Conservation (phyloP, 2,113 vertebrate species). For the Halcyon malimbica region DNA sequence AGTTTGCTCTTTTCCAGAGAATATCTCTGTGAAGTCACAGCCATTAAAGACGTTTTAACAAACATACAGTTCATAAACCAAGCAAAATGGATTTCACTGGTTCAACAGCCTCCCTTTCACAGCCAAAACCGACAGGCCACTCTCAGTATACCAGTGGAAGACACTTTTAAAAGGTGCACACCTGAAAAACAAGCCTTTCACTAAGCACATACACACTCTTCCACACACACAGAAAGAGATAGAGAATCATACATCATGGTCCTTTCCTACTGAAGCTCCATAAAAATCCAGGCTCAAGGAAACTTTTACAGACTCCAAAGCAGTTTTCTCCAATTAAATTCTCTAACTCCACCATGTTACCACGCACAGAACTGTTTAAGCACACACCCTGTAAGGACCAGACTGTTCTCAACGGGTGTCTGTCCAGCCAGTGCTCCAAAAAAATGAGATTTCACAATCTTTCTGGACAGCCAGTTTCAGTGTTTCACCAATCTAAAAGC, state of each 20-base stretch:
- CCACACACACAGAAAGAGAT: background rate
- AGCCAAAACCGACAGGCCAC: background rate
- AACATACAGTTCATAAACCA: background rate
- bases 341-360: accelerated
- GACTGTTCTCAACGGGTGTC: background rate
- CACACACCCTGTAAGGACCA: background rate
- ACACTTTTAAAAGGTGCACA: background rate
- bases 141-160: background rate
- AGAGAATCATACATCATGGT: background rate
- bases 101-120: background rate
- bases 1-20: background rate
- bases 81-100: background rate
- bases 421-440: background rate
- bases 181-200: background rate
- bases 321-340: background rate
- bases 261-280: background rate
- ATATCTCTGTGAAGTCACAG: background rate
- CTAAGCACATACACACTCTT: background rate
- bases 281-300: background rate
- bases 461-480: background rate
- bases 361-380: background rate
- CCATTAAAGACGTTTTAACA: background rate
- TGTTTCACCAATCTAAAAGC: background rate
- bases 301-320: background rate
- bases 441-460: background rate